phyloP scores from a whole-genome alignment of 2,888 invertebrate species.

The Anodontia alba region DNA sequence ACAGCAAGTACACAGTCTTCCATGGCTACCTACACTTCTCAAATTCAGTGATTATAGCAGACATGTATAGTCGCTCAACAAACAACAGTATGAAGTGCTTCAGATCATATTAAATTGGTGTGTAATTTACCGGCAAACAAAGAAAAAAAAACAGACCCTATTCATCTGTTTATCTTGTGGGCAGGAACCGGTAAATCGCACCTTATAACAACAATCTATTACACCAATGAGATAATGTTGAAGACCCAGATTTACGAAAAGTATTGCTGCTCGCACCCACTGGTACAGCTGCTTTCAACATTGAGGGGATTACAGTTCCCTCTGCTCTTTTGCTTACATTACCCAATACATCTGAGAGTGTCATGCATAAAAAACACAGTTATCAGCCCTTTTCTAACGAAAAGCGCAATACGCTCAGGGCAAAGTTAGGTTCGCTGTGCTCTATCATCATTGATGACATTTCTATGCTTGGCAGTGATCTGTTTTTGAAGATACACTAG shows the following conservation, averaged over 20 bases:
- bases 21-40: too few species aligned
- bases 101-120: slow-evolving; percentile 37
- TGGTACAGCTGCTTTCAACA: slow-evolving; percentile 35
- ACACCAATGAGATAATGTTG: slow-evolving; percentile 29
- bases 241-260: slow-evolving; percentile 25
- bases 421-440: slow-evolving; percentile 3
- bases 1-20: too few species aligned
- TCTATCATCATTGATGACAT: slow-evolving; percentile 35
- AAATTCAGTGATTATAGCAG: too few species aligned
- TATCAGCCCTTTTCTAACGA: slow-evolving; percentile 28
- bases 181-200: too few species aligned
- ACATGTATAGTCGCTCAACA: slow-evolving; percentile 20
- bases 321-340: too few species aligned
- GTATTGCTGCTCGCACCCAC: slow-evolving; percentile 24
- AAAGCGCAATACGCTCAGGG: slow-evolving; percentile 23
- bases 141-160: too few species aligned
- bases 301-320: slow-evolving; percentile 25
- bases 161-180: too few species aligned
- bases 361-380: neutral
- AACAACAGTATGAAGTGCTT: slow-evolving; percentile 25
- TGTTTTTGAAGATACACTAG: neutral
- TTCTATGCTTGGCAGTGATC: slow-evolving; percentile 34
- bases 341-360: slow-evolving; percentile 11
- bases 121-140: too few species aligned
- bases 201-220: slow-evolving; percentile 27